Evolutionary conservation across 2,888 invertebrate genomes (phyloP).

Genomic region (Oxycera nigricornis): DNA sequence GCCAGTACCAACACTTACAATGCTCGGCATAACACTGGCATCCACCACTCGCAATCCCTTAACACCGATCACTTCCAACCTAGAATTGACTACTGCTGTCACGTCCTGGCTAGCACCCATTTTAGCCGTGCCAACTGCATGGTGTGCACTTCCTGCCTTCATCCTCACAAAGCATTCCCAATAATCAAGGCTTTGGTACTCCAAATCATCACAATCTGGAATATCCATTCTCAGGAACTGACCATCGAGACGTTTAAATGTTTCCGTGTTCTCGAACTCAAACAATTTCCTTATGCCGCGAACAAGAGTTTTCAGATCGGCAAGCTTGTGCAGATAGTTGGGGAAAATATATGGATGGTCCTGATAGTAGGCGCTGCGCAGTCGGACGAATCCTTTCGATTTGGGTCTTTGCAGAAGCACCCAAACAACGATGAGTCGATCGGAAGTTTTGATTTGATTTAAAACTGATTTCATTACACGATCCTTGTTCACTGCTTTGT

Average conservation of each 20-base stretch:
- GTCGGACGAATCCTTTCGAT: slow-evolving; percentile 65
- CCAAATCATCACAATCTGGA: slow-evolving; percentile 61
- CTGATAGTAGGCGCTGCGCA: slow-evolving; percentile 66
- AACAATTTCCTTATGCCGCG: slow-evolving; percentile 57
- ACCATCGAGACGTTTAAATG: not conserved
- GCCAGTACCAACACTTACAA: slow-evolving; percentile 66
- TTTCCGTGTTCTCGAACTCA: slow-evolving; percentile 53
- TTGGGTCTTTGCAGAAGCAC: slow-evolving; percentile 61
- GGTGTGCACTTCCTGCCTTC: slow-evolving; percentile 70
- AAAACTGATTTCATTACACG: not conserved
- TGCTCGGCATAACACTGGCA: slow-evolving; percentile 66
- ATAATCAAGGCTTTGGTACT: slow-evolving; percentile 63
- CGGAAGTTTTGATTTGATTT: not conserved
- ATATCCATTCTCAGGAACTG: slow-evolving; percentile 62
- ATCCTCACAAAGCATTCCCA: slow-evolving; percentile 72
- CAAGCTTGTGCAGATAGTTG: slow-evolving; percentile 67
- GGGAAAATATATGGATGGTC: slow-evolving; percentile 69
- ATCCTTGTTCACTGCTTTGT: not conserved
- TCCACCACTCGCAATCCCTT: slow-evolving; percentile 64
- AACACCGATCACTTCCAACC: slow-evolving; percentile 64
- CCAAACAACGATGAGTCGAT: not conserved
- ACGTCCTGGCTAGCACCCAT: slow-evolving; percentile 71
- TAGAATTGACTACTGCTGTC: slow-evolving; percentile 70
- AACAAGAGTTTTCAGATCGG: slow-evolving; percentile 62
- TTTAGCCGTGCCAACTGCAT: slow-evolving; percentile 70